Conservation (phyloP, 2,888 invertebrate species). For the Lasioglossum morio region DNA sequence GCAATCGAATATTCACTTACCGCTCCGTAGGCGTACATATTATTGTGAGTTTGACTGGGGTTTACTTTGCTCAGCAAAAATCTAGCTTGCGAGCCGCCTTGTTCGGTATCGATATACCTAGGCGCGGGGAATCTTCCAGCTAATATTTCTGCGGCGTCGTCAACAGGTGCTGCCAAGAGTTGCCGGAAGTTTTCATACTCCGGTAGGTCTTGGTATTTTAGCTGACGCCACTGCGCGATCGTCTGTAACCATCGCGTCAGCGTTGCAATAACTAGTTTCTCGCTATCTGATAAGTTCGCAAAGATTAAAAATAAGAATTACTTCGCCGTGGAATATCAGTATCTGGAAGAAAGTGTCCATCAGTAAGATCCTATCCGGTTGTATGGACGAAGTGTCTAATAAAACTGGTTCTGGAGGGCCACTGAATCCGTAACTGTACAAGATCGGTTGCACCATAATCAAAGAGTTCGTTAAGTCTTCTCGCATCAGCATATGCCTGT, state of each 20-base stretch:
- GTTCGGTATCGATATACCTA: constrained; percentile 99
- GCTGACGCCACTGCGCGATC: constrained; percentile 98
- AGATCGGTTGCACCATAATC: constrained; percentile 99
- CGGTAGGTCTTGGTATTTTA: constrained; percentile 98
- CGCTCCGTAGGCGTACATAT: constrained; percentile 98
- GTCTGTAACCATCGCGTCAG: constrained; percentile 87
- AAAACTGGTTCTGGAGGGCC: constrained; percentile 99
- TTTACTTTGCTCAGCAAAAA: constrained; percentile 99
- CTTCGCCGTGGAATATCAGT: constrained; percentile 99
- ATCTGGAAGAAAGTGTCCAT: constrained; percentile 99
- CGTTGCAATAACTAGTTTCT: not conserved
- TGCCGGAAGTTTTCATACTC: constrained; percentile 99
- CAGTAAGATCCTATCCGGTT: constrained; percentile 97
- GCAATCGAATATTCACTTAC: constrained; percentile 86
- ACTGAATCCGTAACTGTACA: constrained; percentile 99
- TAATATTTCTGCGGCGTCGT: constrained; percentile 98
- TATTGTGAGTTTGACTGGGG: constrained; percentile 99
- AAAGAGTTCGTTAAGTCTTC: constrained; percentile 98
- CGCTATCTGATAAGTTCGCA: not conserved
- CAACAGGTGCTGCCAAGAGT: constrained; percentile 96
- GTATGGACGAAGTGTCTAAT: constrained; percentile 98
- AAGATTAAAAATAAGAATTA: constrained; percentile 83
- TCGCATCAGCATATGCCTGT: constrained; percentile 97
- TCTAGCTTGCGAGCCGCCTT: constrained; percentile 99
- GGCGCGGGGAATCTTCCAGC: constrained; percentile 99